These are phyloP conservation scores for Poecilia picta DNA, from an alignment of 2,797 vertebrate genomes.

Conservation along the genomic window DNA sequence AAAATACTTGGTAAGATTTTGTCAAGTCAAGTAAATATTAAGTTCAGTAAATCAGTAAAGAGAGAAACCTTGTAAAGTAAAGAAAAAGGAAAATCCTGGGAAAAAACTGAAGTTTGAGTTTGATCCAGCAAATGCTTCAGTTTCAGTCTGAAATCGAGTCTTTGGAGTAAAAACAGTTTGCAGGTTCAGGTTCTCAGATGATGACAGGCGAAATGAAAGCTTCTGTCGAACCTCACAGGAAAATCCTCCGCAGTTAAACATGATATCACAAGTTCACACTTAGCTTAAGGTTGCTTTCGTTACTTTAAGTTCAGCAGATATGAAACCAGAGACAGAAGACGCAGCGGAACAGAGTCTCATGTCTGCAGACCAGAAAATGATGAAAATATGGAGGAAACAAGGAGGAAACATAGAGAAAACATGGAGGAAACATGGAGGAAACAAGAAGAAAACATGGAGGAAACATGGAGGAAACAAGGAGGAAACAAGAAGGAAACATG, in stretches of 20 bases:
- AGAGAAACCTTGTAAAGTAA: not conserved
- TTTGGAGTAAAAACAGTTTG: not conserved
- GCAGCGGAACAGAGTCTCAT: not conserved
- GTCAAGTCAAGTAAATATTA: too few species aligned
- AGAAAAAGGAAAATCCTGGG: not conserved
- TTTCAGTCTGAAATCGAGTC: slow-evolving; percentile 1
- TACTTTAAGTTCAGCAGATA: slow-evolving; percentile 1
- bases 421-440: too few species aligned
- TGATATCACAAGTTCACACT: slow-evolving; percentile 7
- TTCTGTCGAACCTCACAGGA: slow-evolving; percentile 7
- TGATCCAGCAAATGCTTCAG: not conserved
- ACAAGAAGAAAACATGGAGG: not conserved
- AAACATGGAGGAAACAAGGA: too few species aligned
- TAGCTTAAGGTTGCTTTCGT: not conserved
- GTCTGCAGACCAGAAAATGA: not conserved
- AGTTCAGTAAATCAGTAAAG: not conserved
- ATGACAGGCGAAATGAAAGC: not conserved
- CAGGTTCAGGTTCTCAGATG: slow-evolving; percentile 1
- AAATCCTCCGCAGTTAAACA: slow-evolving; percentile 14
- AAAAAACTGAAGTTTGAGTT: not conserved
- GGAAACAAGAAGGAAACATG: too few species aligned
- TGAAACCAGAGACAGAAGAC: slow-evolving; percentile 6
- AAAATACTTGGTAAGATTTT: too few species aligned
- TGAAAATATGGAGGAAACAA: not conserved
- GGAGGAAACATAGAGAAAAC: too few species aligned